A percentile compares a stretch with the other conserved stretches of the same genome.
Evolutionary conservation across 2,888 invertebrate species (phyloP).

Genomic region (Megamerina dolium): DNA sequence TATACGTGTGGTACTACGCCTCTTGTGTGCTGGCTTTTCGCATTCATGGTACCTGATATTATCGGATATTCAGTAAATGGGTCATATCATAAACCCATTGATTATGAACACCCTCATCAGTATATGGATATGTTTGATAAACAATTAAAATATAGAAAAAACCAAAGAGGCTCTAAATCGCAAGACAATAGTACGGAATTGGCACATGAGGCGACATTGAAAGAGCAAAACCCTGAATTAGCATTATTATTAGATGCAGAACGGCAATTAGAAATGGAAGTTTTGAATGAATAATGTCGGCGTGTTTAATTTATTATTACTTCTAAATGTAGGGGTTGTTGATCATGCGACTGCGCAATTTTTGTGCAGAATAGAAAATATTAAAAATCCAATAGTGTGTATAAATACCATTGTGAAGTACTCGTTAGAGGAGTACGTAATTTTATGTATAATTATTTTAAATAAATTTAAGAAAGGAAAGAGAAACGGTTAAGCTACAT

Average conservation of each 20-base stretch:
- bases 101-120: slow-evolving; percentile 52
- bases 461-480: too few species aligned
- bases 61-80: slow-evolving; percentile 42
- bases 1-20: slow-evolving; percentile 79
- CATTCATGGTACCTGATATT: slow-evolving; percentile 81
- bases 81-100: slow-evolving; percentile 50
- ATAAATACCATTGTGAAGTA: too few species aligned
- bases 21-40: slow-evolving; percentile 85
- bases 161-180: neutral
- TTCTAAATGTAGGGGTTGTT: neutral
- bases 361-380: neutral
- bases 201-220: too few species aligned
- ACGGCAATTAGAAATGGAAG: neutral
- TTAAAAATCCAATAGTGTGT: slow-evolving; percentile 3
- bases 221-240: neutral
- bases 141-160: slow-evolving; percentile 28
- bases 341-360: slow-evolving; percentile 9
- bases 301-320: too few species aligned
- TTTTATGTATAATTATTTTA: too few species aligned
- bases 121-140: slow-evolving; percentile 54
- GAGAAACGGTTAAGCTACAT: too few species aligned
- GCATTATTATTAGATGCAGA: neutral
- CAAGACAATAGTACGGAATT: too few species aligned
- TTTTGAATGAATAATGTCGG: too few species aligned
- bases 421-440: too few species aligned